These are phyloP conservation scores for Xenopus borealis DNA, from an alignment of 2,113 vertebrate species.

Conservation along the genomic window DNA sequence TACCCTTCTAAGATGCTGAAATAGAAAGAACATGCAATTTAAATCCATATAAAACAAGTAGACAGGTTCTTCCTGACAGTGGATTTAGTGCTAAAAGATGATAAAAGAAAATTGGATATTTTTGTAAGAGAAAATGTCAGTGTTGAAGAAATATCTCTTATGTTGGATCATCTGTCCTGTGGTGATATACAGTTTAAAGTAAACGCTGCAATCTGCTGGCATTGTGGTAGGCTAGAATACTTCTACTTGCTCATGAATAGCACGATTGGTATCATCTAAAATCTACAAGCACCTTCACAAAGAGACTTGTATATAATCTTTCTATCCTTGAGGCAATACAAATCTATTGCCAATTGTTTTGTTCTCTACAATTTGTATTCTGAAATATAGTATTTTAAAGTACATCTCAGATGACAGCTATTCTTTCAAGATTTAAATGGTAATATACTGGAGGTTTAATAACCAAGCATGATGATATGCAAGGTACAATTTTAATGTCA, in stretches of 20 bases:
- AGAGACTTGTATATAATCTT: neutral
- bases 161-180: neutral
- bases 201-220: neutral
- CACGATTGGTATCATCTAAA: neutral
- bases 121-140: neutral
- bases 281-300: neutral
- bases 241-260: neutral
- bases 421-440: neutral
- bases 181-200: neutral
- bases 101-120: neutral
- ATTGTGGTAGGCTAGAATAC: too few relatives aligned
- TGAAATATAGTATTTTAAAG: neutral
- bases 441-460: neutral
- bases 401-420: neutral
- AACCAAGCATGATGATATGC: neutral
- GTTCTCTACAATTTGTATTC: neutral
- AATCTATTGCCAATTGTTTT: neutral
- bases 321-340: neutral
- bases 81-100: neutral
- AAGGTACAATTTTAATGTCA: neutral
- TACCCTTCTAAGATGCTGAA: conserved; percentile 14
- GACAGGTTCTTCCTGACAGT: neutral
- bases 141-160: neutral
- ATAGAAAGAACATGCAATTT: neutral
- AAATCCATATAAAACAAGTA: neutral